These are phyloP conservation scores for Mamestra configurata DNA, from an alignment of 1,140 invertebrate genomes.

Conservation along the genomic window DNA sequence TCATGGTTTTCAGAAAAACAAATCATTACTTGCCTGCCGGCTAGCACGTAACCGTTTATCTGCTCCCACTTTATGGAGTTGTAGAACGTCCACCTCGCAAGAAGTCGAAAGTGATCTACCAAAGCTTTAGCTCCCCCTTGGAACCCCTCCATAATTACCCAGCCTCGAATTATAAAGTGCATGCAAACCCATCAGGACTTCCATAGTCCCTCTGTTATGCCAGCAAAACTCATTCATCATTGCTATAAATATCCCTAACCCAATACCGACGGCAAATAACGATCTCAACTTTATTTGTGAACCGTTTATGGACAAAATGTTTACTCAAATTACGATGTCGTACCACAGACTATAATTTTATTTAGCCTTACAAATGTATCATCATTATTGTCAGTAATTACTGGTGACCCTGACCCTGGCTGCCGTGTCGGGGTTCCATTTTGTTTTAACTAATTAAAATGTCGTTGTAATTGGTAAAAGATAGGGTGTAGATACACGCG, in stretches of 20 bases:
- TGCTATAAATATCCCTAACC: conserved; percentile 1
- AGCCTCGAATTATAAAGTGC: too few species aligned
- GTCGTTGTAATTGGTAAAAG: conserved; percentile 25
- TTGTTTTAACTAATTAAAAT: conserved; percentile 35
- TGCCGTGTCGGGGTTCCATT: conserved; percentile 17
- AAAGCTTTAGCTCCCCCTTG: too few species aligned
- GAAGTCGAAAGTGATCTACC: too few species aligned
- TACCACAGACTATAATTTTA: conserved; percentile 6
- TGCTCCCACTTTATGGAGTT: too few species aligned
- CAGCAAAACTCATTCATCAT: conserved; percentile 8
- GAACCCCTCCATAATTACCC: too few species aligned
- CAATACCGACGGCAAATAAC: neutral
- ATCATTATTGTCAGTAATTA: conserved; percentile 11
- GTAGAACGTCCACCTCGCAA: too few species aligned
- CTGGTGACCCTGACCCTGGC: conserved; percentile 3
- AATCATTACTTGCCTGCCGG: too few species aligned
- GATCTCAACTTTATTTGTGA: conserved; percentile 13
- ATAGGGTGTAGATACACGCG: conserved; percentile 16
- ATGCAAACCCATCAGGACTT: too few species aligned
- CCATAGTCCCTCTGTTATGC: neutral
- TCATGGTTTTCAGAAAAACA: too few species aligned
- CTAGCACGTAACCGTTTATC: too few species aligned
- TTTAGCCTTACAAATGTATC: conserved; percentile 21
- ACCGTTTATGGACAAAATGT: conserved; percentile 29
- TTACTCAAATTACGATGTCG: conserved; percentile 21